Conservation (phyloP, 92 coral and sea anemone genomes). For the Siderastrea radians region DNA sequence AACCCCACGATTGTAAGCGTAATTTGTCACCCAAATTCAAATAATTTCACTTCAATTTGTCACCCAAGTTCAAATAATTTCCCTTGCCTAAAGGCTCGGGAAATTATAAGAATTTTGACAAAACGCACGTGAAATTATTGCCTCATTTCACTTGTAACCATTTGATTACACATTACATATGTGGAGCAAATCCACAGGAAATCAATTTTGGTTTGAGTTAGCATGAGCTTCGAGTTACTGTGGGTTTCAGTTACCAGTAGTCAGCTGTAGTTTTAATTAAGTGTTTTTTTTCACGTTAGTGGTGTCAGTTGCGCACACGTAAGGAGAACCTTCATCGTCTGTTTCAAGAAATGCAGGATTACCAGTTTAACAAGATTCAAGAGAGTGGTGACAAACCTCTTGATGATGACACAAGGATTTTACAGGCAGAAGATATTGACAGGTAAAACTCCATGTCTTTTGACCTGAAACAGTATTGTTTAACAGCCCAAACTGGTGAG, state of each 20-base stretch:
- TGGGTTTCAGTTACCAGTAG: background rate
- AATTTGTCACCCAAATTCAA: too few species aligned
- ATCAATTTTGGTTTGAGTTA: too few species aligned
- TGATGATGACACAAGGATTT: slow-evolving; percentile 90
- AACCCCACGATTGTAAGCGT: too few species aligned
- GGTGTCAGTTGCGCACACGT: slow-evolving; percentile 93
- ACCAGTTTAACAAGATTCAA: slow-evolving; percentile 83
- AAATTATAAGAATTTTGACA: too few species aligned
- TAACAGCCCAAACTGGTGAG: background rate
- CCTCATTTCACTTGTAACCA: too few species aligned
- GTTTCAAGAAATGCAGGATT: slow-evolving; percentile 97
- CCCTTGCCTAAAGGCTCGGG: too few species aligned
- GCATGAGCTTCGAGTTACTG: background rate
- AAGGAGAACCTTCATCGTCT: slow-evolving; percentile 94
- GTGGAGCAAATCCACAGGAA: too few species aligned
- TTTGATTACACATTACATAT: too few species aligned
- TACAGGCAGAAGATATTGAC: slow-evolving; percentile 96
- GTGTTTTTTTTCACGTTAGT: slow-evolving; percentile 55
- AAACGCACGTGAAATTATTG: too few species aligned
- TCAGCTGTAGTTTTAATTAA: background rate
- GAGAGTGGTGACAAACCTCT: slow-evolving; percentile 87
- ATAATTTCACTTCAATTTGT: too few species aligned
- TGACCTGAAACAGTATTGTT: too few species aligned
- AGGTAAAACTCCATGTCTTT: slow-evolving; percentile 56
- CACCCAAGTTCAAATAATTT: too few species aligned